Conservation (phyloP, 2,888 invertebrate species). For the Tortrix viridana region DNA sequence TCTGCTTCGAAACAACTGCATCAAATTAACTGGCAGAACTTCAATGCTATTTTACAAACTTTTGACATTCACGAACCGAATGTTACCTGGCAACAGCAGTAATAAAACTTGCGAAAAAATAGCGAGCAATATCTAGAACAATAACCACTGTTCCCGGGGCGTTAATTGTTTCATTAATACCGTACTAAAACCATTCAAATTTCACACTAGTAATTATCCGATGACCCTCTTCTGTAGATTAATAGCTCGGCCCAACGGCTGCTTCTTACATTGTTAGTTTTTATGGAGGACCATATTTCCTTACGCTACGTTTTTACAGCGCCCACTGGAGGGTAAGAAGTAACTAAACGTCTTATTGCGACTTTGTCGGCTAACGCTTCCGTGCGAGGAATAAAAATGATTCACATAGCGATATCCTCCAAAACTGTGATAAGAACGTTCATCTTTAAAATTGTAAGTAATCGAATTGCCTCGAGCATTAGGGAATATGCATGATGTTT, state of each 20-base stretch:
- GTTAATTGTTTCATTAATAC: slow-evolving; percentile 59
- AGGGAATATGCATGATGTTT: too few species aligned
- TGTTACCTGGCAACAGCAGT: slow-evolving; percentile 9
- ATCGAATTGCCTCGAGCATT: too few species aligned
- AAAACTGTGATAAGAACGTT: too few species aligned
- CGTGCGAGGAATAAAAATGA: slow-evolving; percentile 1
- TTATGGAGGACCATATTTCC: slow-evolving; percentile 53
- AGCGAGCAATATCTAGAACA: slow-evolving; percentile 44
- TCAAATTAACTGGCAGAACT: slow-evolving; percentile 8
- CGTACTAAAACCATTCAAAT: slow-evolving; percentile 56
- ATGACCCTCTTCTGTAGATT: slow-evolving; percentile 48
- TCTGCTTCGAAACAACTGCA: slow-evolving; percentile 12
- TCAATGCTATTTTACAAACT: slow-evolving; percentile 8
- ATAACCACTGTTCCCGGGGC: slow-evolving; percentile 47
- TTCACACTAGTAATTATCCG: slow-evolving; percentile 49
- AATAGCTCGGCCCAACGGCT: slow-evolving; percentile 51
- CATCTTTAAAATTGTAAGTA: too few species aligned
- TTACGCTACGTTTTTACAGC: slow-evolving; percentile 47
- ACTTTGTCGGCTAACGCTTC: slow-evolving; percentile 20
- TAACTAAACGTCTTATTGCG: slow-evolving; percentile 31
- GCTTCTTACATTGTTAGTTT: slow-evolving; percentile 55
- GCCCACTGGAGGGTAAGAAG: slow-evolving; percentile 35
- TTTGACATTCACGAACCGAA: slow-evolving; percentile 7
- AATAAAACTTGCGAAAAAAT: slow-evolving; percentile 28
- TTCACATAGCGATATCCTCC: too few species aligned